Evolutionary conservation across 2,888 invertebrate genomes (phyloP).

Genomic region (Elgonia sp.): DNA sequence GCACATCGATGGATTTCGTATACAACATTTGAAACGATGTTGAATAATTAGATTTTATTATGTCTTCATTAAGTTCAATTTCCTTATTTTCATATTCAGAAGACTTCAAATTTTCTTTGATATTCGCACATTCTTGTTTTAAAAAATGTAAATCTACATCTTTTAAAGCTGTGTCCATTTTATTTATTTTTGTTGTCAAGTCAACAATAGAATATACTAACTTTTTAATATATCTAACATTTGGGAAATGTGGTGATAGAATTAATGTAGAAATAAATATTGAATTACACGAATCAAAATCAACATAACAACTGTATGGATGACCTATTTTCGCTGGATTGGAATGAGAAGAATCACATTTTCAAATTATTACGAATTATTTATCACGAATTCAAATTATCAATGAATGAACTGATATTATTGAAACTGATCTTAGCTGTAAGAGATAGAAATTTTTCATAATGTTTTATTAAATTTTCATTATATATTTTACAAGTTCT

Average conservation of each 20-base stretch:
- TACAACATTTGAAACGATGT: background rate
- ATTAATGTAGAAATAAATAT: conserved; percentile 4
- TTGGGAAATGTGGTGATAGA: conserved; percentile 24
- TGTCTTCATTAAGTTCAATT: background rate
- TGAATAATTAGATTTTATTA: background rate
- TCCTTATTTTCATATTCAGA: background rate
- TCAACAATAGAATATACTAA: background rate
- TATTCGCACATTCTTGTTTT: background rate
- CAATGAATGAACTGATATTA: background rate
- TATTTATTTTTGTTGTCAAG: background rate
- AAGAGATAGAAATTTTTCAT: background rate
- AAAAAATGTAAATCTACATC: conserved; percentile 1
- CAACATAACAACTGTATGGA: conserved; percentile 12
- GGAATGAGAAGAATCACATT: background rate
- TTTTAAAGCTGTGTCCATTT: conserved; percentile 3
- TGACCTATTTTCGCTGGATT: conserved; percentile 4
- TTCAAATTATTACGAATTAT: too few species aligned
- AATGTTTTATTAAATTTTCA: background rate
- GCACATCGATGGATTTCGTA: too few species aligned
- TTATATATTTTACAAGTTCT: conserved; percentile 19
- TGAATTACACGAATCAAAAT: conserved; percentile 1
- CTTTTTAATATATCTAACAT: conserved; percentile 10
- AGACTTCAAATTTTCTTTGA: too few species aligned
- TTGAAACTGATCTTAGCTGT: background rate
- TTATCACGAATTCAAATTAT: background rate